These are phyloP conservation scores for Haemorhous mexicanus DNA, from an alignment of 2,113 vertebrate genomes.

Conservation along the genomic window DNA sequence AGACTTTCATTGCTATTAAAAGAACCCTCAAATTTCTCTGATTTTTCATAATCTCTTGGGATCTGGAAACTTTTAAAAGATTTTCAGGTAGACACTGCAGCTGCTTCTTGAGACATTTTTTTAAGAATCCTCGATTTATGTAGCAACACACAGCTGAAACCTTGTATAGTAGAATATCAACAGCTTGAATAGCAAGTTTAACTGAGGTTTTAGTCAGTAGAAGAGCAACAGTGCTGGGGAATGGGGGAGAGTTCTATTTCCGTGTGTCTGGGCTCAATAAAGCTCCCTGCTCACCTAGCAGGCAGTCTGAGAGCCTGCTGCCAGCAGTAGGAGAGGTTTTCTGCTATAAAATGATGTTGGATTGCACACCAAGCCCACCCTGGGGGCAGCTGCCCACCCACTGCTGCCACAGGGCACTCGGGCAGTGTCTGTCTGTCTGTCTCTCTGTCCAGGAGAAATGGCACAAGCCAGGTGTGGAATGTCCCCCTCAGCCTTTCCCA, in stretches of 20 bases:
- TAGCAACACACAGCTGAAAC: background rate
- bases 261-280: background rate
- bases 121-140: background rate
- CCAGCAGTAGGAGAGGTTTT: background rate
- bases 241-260: background rate
- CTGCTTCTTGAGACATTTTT: background rate
- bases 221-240: background rate
- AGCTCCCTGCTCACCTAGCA: background rate
- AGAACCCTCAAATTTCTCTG: background rate
- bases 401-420: accelerated
- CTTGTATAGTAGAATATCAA: background rate
- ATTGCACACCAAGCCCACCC: background rate
- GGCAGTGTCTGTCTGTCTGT: background rate
- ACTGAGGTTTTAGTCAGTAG: background rate
- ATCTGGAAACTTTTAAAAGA: background rate
- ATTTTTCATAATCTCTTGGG: background rate
- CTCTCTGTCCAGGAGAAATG: background rate
- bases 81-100: background rate
- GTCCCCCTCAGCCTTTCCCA: background rate
- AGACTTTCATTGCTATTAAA: background rate
- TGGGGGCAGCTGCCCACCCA: background rate
- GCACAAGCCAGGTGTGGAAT: accelerated
- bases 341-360: accelerated
- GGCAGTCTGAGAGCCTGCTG: background rate
- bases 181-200: background rate